phyloP scores from a whole-genome alignment of 2,888 invertebrate species.

The Dryococelus australis region DNA sequence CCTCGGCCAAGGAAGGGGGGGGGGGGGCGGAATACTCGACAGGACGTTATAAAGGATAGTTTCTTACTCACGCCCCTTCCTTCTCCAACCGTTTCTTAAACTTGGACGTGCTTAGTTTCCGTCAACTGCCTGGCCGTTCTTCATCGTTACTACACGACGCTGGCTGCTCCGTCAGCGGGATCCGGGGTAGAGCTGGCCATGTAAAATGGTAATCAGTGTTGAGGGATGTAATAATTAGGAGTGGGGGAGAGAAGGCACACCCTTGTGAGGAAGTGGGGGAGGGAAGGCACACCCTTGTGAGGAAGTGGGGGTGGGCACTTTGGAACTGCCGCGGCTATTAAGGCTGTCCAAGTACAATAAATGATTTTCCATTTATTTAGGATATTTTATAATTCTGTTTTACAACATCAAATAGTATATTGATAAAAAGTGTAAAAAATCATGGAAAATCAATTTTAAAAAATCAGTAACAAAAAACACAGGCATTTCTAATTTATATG shows the following conservation, averaged over 20 bases:
- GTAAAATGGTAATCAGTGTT: not conserved
- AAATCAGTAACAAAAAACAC: no score
- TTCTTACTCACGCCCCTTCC: not conserved
- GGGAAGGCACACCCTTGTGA: not conserved
- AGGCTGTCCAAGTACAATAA: no score
- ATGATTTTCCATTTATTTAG: no score
- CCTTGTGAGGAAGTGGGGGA: not conserved
- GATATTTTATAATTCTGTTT: no score
- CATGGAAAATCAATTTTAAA: no score
- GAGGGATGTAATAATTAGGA: slow-evolving; percentile 16
- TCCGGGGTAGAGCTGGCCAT: not conserved
- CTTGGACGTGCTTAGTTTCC: not conserved
- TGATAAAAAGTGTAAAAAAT: no score
- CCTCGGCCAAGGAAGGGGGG: no score
- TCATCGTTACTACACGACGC: not conserved
- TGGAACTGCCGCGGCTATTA: no score
- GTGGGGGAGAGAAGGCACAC: not conserved
- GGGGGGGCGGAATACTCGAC: not conserved
- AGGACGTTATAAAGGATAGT: not conserved
- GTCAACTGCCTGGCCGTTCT: not conserved
- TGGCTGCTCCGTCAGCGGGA: not conserved
- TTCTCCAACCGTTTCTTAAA: not conserved
- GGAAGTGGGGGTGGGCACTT: not conserved
- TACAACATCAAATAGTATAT: no score
- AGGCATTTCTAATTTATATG: no score